A percentile compares a stretch with the other conserved stretches of the same genome.
Conservation (phyloP, 2,113 vertebrate species). For the Pollimyrus isidori region DNA sequence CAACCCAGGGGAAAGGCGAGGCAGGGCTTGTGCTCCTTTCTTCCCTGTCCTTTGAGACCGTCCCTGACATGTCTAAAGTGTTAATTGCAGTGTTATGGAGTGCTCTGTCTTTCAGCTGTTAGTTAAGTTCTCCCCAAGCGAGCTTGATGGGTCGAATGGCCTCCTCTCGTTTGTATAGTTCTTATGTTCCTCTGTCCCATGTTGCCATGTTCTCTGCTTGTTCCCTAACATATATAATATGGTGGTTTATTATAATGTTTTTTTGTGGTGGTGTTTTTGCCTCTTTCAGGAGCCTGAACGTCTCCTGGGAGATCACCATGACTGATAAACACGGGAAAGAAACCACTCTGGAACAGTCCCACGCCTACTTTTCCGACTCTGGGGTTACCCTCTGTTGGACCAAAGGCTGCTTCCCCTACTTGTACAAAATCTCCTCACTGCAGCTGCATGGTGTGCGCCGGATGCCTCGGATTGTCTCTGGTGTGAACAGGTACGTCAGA, state of each 20-base stretch:
- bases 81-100: neutral
- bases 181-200: neutral
- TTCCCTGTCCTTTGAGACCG: neutral
- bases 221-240: neutral
- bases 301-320: constrained; percentile 70
- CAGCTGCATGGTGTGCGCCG: constrained; percentile 67
- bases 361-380: constrained; percentile 57
- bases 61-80: neutral
- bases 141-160: too few relatives aligned
- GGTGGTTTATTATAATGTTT: neutral
- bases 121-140: too few relatives aligned
- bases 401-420: constrained; percentile 50
- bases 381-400: constrained; percentile 68
- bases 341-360: constrained; percentile 49
- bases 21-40: neutral
- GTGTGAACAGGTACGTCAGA: constrained; percentile 43
- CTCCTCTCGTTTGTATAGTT: too few relatives aligned
- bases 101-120: neutral
- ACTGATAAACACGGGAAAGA: constrained; percentile 56
- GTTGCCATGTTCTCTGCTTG: neutral
- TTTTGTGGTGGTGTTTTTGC: neutral
- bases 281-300: constrained; percentile 35
- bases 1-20: too few relatives aligned
- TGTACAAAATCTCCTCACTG: constrained; percentile 57
- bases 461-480: constrained; percentile 46